phyloP scores from a whole-genome alignment of 2,113 vertebrate species.

The Erythrocercus mccallii region DNA sequence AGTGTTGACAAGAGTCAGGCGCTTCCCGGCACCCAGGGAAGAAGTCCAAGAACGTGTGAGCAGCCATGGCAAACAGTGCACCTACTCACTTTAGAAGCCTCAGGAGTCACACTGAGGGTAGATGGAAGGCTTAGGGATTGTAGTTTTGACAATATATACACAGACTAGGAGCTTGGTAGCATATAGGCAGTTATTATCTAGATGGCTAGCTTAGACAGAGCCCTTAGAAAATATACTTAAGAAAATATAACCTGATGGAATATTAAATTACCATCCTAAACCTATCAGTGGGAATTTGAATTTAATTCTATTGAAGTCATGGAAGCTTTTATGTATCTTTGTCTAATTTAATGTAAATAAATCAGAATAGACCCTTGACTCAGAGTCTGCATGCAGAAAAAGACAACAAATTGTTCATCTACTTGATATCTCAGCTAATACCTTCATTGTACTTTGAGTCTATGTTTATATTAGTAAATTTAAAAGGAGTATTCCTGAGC shows the following conservation, averaged over 20 bases:
- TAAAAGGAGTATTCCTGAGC: neutral
- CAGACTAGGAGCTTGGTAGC: neutral
- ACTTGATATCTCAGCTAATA: neutral
- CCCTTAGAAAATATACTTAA: neutral
- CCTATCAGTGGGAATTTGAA: neutral
- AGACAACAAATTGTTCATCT: neutral
- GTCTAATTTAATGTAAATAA: neutral
- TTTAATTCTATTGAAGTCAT: neutral
- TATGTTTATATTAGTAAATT: neutral
- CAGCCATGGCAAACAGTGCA: neutral
- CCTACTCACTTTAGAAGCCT: neutral
- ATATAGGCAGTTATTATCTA: neutral
- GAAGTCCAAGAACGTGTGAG: constrained; percentile 1
- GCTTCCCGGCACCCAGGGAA: neutral
- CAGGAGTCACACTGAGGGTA: neutral
- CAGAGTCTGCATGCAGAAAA: neutral
- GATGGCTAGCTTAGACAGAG: neutral
- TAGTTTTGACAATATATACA: neutral
- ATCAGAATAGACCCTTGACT: neutral
- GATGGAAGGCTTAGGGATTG: neutral
- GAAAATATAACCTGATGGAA: neutral
- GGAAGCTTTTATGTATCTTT: neutral
- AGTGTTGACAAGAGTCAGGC: neutral
- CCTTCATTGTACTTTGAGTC: neutral
- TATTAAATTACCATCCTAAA: neutral